These are phyloP conservation scores for Colletes collaris DNA, from an alignment of 2,888 invertebrate genomes.

Conservation along the genomic window DNA sequence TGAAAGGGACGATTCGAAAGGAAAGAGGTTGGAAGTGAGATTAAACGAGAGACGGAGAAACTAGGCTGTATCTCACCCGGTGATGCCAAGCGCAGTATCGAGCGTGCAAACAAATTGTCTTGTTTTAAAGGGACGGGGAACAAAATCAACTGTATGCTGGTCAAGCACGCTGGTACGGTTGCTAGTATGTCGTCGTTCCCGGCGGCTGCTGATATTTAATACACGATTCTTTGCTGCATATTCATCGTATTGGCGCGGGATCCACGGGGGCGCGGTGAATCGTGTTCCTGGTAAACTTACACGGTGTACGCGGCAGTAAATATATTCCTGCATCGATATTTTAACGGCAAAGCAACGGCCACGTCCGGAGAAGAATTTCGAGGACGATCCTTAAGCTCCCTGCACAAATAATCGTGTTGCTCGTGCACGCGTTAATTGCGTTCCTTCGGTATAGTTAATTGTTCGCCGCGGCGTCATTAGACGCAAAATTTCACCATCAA, in stretches of 20 bases:
- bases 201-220: slow-evolving; percentile 73
- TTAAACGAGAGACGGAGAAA: slow-evolving; percentile 33
- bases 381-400: slow-evolving; percentile 56
- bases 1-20: background rate
- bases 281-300: slow-evolving; percentile 70
- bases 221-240: slow-evolving; percentile 71
- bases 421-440: slow-evolving; percentile 16
- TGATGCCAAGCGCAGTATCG: slow-evolving; percentile 69
- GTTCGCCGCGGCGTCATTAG: slow-evolving; percentile 6
- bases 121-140: slow-evolving; percentile 69
- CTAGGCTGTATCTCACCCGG: slow-evolving; percentile 68
- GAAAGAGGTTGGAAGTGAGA: slow-evolving; percentile 23
- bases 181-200: slow-evolving; percentile 58
- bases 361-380: slow-evolving; percentile 45
- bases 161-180: slow-evolving; percentile 47
- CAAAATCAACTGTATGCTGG: slow-evolving; percentile 49
- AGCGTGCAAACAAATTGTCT: slow-evolving; percentile 75
- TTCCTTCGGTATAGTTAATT: slow-evolving; percentile 16
- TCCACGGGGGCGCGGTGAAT: slow-evolving; percentile 69
- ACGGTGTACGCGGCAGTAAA: slow-evolving; percentile 69
- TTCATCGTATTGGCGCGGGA: slow-evolving; percentile 71
- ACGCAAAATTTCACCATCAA: slow-evolving; percentile 16
- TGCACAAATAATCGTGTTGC: slow-evolving; percentile 46
- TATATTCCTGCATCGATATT: slow-evolving; percentile 71
- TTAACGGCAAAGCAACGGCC: slow-evolving; percentile 63